Conservation (phyloP, 2,113 vertebrate species). For the Acrocephalus kingi region DNA sequence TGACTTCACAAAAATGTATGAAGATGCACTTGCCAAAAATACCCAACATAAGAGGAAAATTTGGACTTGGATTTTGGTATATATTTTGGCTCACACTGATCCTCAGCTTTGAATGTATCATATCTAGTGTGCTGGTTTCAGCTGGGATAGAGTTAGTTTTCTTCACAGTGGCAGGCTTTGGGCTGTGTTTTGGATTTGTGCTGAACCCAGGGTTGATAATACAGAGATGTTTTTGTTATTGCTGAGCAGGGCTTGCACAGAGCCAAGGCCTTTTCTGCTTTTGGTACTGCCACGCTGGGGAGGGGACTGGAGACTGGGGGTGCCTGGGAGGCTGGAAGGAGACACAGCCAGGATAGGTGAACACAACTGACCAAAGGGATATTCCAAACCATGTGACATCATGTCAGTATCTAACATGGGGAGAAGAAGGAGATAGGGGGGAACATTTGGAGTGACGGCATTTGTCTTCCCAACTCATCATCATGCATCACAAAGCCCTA, state of each 20-base stretch:
- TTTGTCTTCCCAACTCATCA: neutral
- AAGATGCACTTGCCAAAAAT: neutral
- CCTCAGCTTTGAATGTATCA: neutral
- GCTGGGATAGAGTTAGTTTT: neutral
- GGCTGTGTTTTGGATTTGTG: neutral
- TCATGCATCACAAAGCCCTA: neutral
- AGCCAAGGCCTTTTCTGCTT: neutral
- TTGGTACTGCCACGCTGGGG: too few relatives aligned
- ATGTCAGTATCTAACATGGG: too few relatives aligned
- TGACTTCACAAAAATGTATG: neutral
- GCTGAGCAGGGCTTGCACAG: neutral
- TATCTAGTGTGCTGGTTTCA: neutral
- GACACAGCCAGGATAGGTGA: neutral
- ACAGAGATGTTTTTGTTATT: neutral
- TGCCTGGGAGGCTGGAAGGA: accelerated
- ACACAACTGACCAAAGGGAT: neutral
- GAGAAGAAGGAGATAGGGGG: accelerated
- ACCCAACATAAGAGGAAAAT: neutral
- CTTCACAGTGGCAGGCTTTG: accelerated
- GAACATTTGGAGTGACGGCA: neutral
- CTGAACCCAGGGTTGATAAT: neutral
- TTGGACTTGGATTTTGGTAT: neutral
- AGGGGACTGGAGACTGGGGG: neutral
- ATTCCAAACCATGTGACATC: accelerated
- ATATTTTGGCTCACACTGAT: neutral